A percentile compares a stretch with the other conserved stretches of the same genome.
phyloP scores from a whole-genome alignment of 2,888 invertebrate species.

The Drosophila sordidula region DNA sequence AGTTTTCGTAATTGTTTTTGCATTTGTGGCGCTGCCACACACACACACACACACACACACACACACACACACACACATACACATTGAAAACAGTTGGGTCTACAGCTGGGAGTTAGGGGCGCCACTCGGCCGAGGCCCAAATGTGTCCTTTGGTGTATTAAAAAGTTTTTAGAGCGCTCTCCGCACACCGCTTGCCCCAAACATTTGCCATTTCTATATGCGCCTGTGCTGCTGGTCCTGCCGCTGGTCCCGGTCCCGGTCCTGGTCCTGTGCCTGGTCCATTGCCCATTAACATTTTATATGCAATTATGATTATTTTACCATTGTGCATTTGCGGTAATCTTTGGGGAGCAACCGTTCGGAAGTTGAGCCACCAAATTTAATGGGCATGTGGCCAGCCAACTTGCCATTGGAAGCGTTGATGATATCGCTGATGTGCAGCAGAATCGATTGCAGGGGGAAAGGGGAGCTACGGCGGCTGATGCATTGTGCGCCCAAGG shows the following conservation, averaged over 20 bases:
- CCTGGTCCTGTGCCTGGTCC: constrained; percentile 48
- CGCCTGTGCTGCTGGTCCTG: background rate
- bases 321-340: constrained; percentile 81
- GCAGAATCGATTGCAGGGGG: constrained; percentile 15
- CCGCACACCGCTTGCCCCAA: constrained; percentile 25
- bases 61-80: constrained; percentile 7
- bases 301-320: constrained; percentile 81
- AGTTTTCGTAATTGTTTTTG: constrained; percentile 81
- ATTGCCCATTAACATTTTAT: constrained; percentile 81
- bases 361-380: constrained; percentile 55
- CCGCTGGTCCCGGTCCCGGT: constrained; percentile 1
- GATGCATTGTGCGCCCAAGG: constrained; percentile 18
- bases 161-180: constrained; percentile 69
- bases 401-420: constrained; percentile 37
- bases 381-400: constrained; percentile 59
- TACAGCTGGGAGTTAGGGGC: constrained; percentile 29
- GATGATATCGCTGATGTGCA: constrained; percentile 35
- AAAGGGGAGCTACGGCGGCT: background rate
- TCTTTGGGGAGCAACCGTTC: constrained; percentile 76
- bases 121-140: constrained; percentile 60
- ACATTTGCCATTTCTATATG: constrained; percentile 25
- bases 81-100: constrained; percentile 31
- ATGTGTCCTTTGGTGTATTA: constrained; percentile 82
- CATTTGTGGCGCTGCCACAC: constrained; percentile 70
- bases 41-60: constrained; percentile 23